Conservation (phyloP, 2,888 invertebrate species). For the Hedychridium roseum region DNA sequence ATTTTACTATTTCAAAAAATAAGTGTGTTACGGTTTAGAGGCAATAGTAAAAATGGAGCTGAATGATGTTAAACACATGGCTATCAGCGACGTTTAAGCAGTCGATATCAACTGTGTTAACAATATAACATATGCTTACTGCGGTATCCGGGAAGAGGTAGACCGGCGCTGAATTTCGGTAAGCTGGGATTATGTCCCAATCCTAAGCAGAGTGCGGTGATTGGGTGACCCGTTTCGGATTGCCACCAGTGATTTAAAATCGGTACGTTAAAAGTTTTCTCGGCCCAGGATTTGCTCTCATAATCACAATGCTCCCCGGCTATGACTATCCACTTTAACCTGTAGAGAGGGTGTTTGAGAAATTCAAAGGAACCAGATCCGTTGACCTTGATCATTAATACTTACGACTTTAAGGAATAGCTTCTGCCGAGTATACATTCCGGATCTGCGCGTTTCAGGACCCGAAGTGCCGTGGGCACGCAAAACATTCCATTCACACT, state of each 20-base stretch:
- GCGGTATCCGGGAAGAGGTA: slow-evolving; percentile 89
- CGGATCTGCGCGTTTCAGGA: slow-evolving; percentile 84
- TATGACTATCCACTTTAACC: slow-evolving; percentile 76
- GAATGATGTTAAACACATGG: too few species aligned
- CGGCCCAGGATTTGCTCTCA: slow-evolving; percentile 84
- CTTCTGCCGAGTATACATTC: slow-evolving; percentile 73
- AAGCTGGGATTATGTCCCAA: slow-evolving; percentile 76
- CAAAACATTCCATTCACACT: slow-evolving; percentile 86
- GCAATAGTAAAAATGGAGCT: too few species aligned
- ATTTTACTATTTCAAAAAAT: too few species aligned
- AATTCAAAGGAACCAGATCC: background rate
- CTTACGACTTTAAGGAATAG: slow-evolving; percentile 74
- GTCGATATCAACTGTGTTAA: too few species aligned
- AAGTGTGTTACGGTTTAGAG: too few species aligned
- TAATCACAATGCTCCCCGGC: slow-evolving; percentile 95
- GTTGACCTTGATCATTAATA: slow-evolving; percentile 15
- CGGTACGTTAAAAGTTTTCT: slow-evolving; percentile 75
- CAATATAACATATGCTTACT: too few species aligned
- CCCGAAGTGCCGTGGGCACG: slow-evolving; percentile 89
- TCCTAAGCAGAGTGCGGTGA: slow-evolving; percentile 85
- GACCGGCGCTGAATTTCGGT: slow-evolving; percentile 81
- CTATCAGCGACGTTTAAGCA: too few species aligned
- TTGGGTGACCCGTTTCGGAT: slow-evolving; percentile 92
- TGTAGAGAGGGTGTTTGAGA: slow-evolving; percentile 17
- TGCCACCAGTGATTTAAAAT: slow-evolving; percentile 97